phyloP scores from a whole-genome alignment of 2,113 vertebrate species.

The Heterochromis multidens region DNA sequence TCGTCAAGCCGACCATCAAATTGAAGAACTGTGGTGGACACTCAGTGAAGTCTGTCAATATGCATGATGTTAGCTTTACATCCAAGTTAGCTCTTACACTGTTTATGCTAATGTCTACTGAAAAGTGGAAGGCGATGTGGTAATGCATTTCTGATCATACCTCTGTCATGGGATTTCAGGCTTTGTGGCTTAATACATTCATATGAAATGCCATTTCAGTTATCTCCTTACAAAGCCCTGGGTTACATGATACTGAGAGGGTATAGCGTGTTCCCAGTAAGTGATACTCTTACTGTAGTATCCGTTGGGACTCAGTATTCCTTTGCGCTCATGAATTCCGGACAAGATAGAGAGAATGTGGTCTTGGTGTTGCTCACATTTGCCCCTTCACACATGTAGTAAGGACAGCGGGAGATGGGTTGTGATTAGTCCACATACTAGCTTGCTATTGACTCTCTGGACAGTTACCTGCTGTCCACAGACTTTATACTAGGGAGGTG shows the following conservation, averaged over 20 bases:
- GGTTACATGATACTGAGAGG: background rate
- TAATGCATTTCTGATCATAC: constrained; percentile 45
- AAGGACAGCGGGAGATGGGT: background rate
- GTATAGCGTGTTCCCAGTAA: background rate
- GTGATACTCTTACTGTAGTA: background rate
- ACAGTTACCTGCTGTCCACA: background rate
- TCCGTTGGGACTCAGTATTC: background rate
- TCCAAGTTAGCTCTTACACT: constrained; percentile 1
- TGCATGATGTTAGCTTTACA: constrained; percentile 15
- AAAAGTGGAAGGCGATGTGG: background rate
- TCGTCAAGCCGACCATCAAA: background rate
- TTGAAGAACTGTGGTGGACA: background rate
- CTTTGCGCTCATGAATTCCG: background rate
- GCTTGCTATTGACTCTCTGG: background rate
- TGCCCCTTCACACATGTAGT: background rate
- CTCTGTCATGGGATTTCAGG: constrained; percentile 52
- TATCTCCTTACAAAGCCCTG: background rate
- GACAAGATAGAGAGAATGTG: background rate
- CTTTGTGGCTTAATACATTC: constrained; percentile 1
- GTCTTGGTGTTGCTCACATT: background rate
- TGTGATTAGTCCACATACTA: background rate
- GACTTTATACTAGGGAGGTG: background rate
- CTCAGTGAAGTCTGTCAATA: constrained; percentile 11
- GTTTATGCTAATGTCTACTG: background rate
- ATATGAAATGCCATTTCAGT: constrained; percentile 35